phyloP scores from a whole-genome alignment of 2,888 invertebrate genomes.

The Amphimallon solstitiale region DNA sequence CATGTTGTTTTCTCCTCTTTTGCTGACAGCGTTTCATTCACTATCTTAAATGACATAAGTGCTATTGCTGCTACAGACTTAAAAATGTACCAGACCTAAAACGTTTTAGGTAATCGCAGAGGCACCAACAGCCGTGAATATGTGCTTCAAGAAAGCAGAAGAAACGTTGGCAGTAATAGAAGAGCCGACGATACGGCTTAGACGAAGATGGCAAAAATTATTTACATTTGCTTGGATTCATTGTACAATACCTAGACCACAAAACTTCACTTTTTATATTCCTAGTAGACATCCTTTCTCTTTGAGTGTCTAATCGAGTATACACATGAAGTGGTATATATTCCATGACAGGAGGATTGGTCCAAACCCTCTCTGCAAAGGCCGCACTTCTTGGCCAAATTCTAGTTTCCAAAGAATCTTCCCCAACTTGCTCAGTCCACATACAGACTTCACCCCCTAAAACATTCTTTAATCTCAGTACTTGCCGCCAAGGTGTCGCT shows the following conservation, averaged over 20 bases:
- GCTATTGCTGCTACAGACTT: no score
- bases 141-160: no score
- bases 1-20: no score
- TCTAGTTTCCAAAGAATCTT: conserved; percentile 77
- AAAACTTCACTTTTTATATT: conserved; percentile 74
- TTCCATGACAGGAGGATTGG: conserved; percentile 65
- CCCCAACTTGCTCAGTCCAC: conserved; percentile 83
- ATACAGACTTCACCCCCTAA: conserved; percentile 83
- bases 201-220: no score
- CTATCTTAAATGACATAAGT: no score
- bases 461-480: conserved; percentile 58
- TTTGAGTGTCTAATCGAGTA: conserved; percentile 71
- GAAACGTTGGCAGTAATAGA: no score
- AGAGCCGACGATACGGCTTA: no score
- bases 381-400: conserved; percentile 85
- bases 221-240: conserved; percentile 69
- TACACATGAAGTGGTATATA: conserved; percentile 69
- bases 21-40: no score
- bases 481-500: conserved; percentile 76
- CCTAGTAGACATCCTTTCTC: conserved; percentile 69
- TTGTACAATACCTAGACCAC: conserved; percentile 80
- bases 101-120: no score
- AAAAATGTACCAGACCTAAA: no score
- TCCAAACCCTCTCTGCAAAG: conserved; percentile 80
- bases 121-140: no score